A percentile compares a stretch with the other conserved stretches of the same genome.
phyloP scores from a whole-genome alignment of 2,113 vertebrate species.

The human region GRCh38 chr15:35648001-35648500 shows the following conservation, averaged over 20 bases:
- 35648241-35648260: neutral
- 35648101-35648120: neutral
- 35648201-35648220: neutral
- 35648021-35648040: neutral
- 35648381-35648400: neutral
- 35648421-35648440: neutral
- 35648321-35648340: neutral
- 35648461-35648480: neutral
- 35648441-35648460: neutral
- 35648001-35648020: neutral
- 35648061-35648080: constrained; percentile 3
- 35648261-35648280: neutral
- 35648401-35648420: too few species aligned
- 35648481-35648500: neutral
- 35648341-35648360: neutral
- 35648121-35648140: neutral
- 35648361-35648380: neutral
- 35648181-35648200: neutral
- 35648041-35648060: neutral
- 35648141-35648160: neutral
- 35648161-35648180: neutral
- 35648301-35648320: neutral
- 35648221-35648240: neutral
- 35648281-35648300: neutral
- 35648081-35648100: neutral